phyloP scores from a whole-genome alignment of 2,113 vertebrate species.

The Pterophyllum scalare region DNA sequence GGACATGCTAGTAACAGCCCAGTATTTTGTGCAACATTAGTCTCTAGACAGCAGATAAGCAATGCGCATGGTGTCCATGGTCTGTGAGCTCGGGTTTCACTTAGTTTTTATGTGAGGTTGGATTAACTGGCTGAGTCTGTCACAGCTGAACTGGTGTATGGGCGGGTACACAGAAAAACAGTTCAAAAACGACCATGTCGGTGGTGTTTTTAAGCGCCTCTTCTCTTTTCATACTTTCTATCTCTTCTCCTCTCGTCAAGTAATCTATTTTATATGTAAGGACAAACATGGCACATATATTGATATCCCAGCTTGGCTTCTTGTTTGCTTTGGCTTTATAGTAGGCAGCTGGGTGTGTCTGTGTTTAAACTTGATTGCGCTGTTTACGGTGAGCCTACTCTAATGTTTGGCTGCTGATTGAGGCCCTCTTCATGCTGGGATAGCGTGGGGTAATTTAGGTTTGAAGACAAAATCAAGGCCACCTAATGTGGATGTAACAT shows the following conservation, averaged over 20 bases:
- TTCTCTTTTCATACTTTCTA: background rate
- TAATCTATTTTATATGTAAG: background rate
- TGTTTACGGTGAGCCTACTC: constrained; percentile 54
- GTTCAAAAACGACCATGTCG: background rate
- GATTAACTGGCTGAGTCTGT: background rate
- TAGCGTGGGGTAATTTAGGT: constrained; percentile 21
- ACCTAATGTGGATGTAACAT: background rate
- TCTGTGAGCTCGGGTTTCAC: background rate
- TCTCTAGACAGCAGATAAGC: constrained; percentile 24
- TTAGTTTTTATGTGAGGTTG: background rate
- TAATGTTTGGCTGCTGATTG: constrained; percentile 62
- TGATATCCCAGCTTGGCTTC: background rate
- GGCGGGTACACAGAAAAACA: background rate
- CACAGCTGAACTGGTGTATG: background rate
- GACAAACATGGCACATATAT: background rate
- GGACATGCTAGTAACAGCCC: background rate
- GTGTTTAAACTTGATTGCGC: constrained; percentile 53
- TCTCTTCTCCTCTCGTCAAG: background rate
- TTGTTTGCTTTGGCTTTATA: constrained; percentile 15
- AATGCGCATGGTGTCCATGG: background rate
- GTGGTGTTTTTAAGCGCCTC: background rate
- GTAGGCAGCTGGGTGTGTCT: constrained; percentile 47
- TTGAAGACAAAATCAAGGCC: constrained; percentile 5
- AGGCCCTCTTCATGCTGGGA: constrained; percentile 23
- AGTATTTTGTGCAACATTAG: constrained; percentile 14